Evolutionary conservation across 2,888 invertebrate species (phyloP).

Genomic region (Augochlorella aurata): DNA sequence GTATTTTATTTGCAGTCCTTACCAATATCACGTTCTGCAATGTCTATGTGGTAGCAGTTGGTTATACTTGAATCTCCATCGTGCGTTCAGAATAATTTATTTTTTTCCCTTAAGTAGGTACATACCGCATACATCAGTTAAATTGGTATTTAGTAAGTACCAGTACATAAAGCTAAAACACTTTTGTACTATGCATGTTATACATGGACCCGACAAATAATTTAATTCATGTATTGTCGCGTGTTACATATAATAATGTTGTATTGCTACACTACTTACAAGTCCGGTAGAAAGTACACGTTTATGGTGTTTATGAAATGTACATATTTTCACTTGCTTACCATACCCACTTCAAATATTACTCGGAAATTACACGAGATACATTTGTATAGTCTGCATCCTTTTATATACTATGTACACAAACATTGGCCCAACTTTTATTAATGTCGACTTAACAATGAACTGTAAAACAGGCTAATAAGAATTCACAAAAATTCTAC

Average conservation of each 20-base stretch:
- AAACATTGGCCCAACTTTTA: slow-evolving; percentile 19
- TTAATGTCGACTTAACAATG: slow-evolving; percentile 15
- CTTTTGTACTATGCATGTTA: slow-evolving; percentile 78
- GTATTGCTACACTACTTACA: slow-evolving; percentile 76
- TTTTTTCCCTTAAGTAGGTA: slow-evolving; percentile 65
- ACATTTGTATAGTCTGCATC: slow-evolving; percentile 38
- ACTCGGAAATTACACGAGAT: slow-evolving; percentile 34
- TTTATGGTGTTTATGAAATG: slow-evolving; percentile 70
- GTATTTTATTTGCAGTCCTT: not conserved
- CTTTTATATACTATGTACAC: slow-evolving; percentile 57
- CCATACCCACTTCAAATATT: slow-evolving; percentile 68
- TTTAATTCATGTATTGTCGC: slow-evolving; percentile 72
- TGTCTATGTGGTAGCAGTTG: not conserved
- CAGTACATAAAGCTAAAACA: slow-evolving; percentile 79
- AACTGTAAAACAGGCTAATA: slow-evolving; percentile 17
- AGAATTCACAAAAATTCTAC: slow-evolving; percentile 16
- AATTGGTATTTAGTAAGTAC: slow-evolving; percentile 59
- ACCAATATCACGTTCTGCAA: not conserved
- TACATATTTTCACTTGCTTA: slow-evolving; percentile 77
- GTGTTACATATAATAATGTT: slow-evolving; percentile 52
- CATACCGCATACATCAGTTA: slow-evolving; percentile 65
- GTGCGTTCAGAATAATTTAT: slow-evolving; percentile 71
- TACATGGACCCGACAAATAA: slow-evolving; percentile 76
- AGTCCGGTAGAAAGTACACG: slow-evolving; percentile 60
- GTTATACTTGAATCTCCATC: slow-evolving; percentile 9